Percentiles rank a stretch among this genome's conserved stretches.
These are phyloP conservation scores for Orchestes rusci DNA, from an alignment of 2,888 invertebrate genomes.

Conservation along the genomic window DNA sequence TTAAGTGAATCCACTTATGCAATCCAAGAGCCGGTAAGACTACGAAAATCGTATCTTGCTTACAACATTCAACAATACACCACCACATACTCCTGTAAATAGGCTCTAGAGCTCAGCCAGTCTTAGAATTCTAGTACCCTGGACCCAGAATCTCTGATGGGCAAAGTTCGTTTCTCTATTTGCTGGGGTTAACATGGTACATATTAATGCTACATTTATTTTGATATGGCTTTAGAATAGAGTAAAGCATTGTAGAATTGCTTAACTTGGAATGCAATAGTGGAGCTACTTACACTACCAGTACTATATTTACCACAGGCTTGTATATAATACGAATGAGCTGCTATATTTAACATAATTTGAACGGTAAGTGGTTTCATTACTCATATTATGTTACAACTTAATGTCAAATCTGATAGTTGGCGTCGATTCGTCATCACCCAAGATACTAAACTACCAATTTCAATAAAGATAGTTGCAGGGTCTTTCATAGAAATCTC, in stretches of 20 bases:
- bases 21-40: slow-evolving; percentile 23
- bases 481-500: too few species aligned
- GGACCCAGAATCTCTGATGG: too few species aligned
- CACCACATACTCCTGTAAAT: slow-evolving; percentile 3
- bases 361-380: too few species aligned
- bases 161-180: background rate
- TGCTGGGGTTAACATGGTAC: background rate
- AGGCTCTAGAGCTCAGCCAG: background rate
- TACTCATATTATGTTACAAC: too few species aligned
- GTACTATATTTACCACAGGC: too few species aligned
- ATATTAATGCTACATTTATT: slow-evolving; percentile 2
- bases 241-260: slow-evolving; percentile 13
- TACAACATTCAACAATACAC: slow-evolving; percentile 10
- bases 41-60: slow-evolving; percentile 12
- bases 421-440: too few species aligned
- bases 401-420: too few species aligned
- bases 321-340: too few species aligned
- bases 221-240: slow-evolving; percentile 15
- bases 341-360: too few species aligned
- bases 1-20: slow-evolving; percentile 25
- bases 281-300: slow-evolving; percentile 19
- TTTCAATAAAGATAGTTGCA: too few species aligned
- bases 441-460: too few species aligned
- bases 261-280: slow-evolving; percentile 22
- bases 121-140: too few species aligned